These are phyloP conservation scores for Drosophila parthenogenetica DNA, from an alignment of 2,888 invertebrate genomes.

Conservation along the genomic window DNA sequence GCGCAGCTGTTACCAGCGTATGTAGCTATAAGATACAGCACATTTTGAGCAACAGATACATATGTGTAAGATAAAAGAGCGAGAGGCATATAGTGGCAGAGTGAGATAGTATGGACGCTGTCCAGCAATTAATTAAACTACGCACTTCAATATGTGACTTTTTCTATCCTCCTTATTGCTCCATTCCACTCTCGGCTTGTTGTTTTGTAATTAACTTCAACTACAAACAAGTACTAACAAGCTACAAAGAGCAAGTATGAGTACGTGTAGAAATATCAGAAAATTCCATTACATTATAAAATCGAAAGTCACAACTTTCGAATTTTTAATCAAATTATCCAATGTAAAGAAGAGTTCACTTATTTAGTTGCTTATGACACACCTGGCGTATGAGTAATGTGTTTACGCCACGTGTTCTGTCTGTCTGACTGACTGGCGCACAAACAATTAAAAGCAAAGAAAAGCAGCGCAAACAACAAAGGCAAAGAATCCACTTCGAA, in stretches of 20 bases:
- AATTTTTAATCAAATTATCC: conserved; percentile 54
- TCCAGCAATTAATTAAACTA: conserved; percentile 45
- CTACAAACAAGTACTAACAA: conserved; percentile 12
- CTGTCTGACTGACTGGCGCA: conserved; percentile 10
- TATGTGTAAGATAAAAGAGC: background rate
- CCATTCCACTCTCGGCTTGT: background rate
- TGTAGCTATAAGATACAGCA: conserved; percentile 22
- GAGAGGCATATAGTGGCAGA: background rate
- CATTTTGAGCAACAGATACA: conserved; percentile 22
- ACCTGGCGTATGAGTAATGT: conserved; percentile 70
- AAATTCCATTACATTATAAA: background rate
- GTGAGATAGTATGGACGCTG: background rate
- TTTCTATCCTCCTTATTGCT: background rate
- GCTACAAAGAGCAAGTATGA: background rate
- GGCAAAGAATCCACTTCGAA: background rate
- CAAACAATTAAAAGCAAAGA: conserved; percentile 49
- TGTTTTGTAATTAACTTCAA: conserved; percentile 12
- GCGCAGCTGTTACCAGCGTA: conserved; percentile 63
- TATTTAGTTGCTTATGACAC: conserved; percentile 27
- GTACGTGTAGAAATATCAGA: background rate
- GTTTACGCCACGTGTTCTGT: conserved; percentile 34
- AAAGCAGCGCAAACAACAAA: conserved; percentile 29
- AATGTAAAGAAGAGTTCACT: conserved; percentile 19
- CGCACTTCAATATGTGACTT: conserved; percentile 22
- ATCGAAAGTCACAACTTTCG: conserved; percentile 20